These are phyloP conservation scores for Mirounga angustirostris DNA, from an alignment of 2,113 vertebrate species.

Conservation along the genomic window DNA sequence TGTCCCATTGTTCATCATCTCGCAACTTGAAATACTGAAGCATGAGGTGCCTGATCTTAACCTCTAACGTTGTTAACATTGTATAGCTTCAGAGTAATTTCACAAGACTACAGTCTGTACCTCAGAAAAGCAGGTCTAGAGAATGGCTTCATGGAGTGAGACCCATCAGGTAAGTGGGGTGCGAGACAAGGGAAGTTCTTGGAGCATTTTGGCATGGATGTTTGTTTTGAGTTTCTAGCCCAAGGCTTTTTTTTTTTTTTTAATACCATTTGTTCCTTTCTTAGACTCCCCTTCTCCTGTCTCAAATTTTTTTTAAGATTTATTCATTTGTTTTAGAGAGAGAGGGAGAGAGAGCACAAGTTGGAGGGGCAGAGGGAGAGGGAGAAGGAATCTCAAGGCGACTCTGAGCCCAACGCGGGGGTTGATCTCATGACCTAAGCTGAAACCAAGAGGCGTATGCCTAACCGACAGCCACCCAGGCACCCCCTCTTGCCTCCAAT, in stretches of 20 bases:
- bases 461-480: neutral
- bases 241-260: neutral
- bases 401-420: neutral
- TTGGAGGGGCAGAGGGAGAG: neutral
- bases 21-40: neutral
- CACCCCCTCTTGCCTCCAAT: neutral
- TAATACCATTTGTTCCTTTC: neutral
- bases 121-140: neutral
- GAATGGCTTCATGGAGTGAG: neutral
- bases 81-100: neutral
- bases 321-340: neutral
- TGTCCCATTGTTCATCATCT: neutral
- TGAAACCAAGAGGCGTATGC: neutral
- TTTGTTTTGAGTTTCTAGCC: slow-evolving; percentile 50
- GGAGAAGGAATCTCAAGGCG: neutral
- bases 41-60: neutral
- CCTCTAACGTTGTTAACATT: neutral
- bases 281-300: neutral
- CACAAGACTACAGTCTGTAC: neutral
- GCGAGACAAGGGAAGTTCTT: neutral
- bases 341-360: neutral
- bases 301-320: neutral
- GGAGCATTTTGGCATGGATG: neutral
- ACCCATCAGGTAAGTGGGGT: neutral
- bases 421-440: neutral